Evolutionary conservation across 1,140 invertebrate species (phyloP), one percentile per base, ranked within the genome.

Genomic region (Sarcophaga peregrina): DNA sequence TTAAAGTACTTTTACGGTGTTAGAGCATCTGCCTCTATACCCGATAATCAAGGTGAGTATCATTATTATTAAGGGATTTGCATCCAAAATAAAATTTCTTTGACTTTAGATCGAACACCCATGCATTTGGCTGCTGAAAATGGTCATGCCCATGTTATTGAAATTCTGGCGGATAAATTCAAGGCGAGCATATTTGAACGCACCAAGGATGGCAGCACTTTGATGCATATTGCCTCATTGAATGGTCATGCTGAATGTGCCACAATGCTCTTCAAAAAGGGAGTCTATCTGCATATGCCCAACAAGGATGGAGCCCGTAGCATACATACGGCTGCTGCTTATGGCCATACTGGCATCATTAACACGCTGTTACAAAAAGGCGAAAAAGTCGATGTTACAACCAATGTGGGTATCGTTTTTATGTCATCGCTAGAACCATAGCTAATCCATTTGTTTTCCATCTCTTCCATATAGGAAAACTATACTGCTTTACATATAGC

Each of bases 241-340:
- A 97, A 97, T 90, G 98, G 98, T 0, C 98, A 99, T 91, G 97
- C 98, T 1, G 98, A 99, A 85, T 99, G 98, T 85, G 98, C 98
- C n/a, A 96, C 98, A 92, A 98, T 98, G 93, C 95, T 99, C 37
- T 97, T 99, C 89, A 99, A 98, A 90, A 98, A 98, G 91, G 98
- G 98, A 5, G 98, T 99, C n/a, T 99, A 99, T 84, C 92, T 99
- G 0, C 97, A 99, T 88, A 99, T 99, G 98, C 98, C 98, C 84
- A 99, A 99, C 91, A 99, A 99, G 94, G 94, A 95, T 85, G 97
- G 97, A 58, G 97, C 96, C 0, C 92, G 97, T 73, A 97, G 96
- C 88, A 97, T 98, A 84, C 97, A 98, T 90, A 98, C 97, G 0
- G 97, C 97, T 3, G 97, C 97, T 1, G 93, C 94, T 85, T 96